A percentile compares a stretch with the other conserved stretches of the same genome.
Evolutionary conservation across 2,113 vertebrate genomes (phyloP).

Genomic region (Parotia lawesii): DNA sequence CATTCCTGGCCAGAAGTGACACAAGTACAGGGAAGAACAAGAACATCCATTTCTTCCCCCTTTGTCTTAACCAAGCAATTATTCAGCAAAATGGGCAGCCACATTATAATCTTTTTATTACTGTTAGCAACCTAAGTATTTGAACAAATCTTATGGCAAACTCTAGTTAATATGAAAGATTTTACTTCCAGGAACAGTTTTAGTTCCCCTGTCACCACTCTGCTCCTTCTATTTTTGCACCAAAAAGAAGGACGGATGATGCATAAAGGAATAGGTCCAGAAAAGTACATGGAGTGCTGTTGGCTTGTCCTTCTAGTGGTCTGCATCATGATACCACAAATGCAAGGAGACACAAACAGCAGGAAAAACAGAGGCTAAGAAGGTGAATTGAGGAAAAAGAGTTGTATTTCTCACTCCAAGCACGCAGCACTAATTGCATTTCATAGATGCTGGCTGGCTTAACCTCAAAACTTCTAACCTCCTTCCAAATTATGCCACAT

Average conservation of each 20-base stretch:
- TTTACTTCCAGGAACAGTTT: not conserved
- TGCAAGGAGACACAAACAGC: not conserved
- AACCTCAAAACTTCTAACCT: not conserved
- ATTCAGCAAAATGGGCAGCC: not conserved
- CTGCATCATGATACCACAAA: not conserved
- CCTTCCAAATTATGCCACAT: not conserved
- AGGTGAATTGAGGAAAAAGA: not conserved
- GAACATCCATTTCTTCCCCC: not conserved
- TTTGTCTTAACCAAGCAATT: not conserved
- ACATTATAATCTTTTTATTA: not conserved
- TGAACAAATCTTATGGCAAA: not conserved
- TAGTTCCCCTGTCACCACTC: rapidly evolving
- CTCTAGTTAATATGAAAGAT: not conserved
- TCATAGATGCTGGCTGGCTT: not conserved
- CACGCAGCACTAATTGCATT: not conserved
- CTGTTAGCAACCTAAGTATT: not conserved
- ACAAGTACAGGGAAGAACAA: not conserved
- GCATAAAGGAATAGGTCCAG: not conserved
- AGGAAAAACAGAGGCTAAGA: not conserved
- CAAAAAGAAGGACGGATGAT: not conserved
- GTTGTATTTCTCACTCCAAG: not conserved
- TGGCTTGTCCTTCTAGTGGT: not conserved
- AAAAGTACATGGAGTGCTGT: not conserved
- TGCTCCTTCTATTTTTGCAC: not conserved
- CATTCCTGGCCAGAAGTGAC: not conserved